phyloP scores from a whole-genome alignment of 1,140 invertebrate genomes.

The Chlorops oryzae region DNA sequence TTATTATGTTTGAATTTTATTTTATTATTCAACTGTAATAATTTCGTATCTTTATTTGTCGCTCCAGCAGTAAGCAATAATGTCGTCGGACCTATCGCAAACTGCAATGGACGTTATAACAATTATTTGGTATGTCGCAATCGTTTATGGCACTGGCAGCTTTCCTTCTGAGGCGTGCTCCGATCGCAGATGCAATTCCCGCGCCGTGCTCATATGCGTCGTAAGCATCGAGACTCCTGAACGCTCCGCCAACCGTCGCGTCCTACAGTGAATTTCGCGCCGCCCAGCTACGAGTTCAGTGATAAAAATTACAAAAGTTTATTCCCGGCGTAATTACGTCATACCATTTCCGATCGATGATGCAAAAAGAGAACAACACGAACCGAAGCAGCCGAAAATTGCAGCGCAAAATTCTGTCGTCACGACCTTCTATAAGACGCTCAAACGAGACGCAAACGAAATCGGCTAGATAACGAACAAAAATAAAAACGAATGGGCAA shows the following conservation, averaged over 20 bases:
- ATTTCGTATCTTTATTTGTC: conserved; percentile 4
- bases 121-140: conserved; percentile 46
- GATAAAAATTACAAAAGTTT: conserved; percentile 40
- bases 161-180: conserved; percentile 45
- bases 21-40: no score
- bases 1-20: no score
- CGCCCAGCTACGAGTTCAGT: conserved; percentile 45
- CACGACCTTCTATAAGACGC: no score
- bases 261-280: conserved; percentile 46
- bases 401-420: no score
- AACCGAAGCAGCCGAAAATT: no score
- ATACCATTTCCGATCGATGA: conserved; percentile 31
- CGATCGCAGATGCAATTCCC: no score
- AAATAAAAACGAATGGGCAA: no score
- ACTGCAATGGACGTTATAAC: conserved; percentile 47
- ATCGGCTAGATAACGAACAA: no score
- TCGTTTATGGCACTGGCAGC: conserved; percentile 41
- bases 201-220: conserved; percentile 22
- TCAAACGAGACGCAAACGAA: no score
- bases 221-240: conserved; percentile 20
- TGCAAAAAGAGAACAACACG: no score
- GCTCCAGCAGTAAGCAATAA: conserved; percentile 12
- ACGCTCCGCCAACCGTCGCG: conserved; percentile 42
- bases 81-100: conserved; percentile 37
- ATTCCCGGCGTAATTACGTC: conserved; percentile 37